Base-by-base conservation (phyloP, 2,888 invertebrate species). In the Anorthoa munda region DNA sequence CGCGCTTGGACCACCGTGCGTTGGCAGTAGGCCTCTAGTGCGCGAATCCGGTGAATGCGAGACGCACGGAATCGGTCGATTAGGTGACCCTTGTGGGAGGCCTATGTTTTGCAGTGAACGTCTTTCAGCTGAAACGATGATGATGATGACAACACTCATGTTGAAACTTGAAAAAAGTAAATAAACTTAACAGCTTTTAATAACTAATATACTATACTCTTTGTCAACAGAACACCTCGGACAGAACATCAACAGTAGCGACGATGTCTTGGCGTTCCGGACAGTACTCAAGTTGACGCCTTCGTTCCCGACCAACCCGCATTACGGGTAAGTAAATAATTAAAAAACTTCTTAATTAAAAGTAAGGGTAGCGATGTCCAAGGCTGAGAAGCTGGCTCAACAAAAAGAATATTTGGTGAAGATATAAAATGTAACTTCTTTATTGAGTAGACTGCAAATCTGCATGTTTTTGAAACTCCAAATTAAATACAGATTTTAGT, bases 221-320 rank as follows among this genome's bases (percentile, higher is more conserved):
- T 79, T 77, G 46, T 39, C 26, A n/a, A 23, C 95, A 98, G 98
- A 97, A 92, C 98, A 98, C 91, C 94, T 98, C 86, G 98, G 98
- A 85, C 97, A 98, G 86, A 97, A 97, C 39, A 39, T 39, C 39
- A 39, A 39, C 91, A 96, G 95, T 86, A 97, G 97, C 60, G 97
- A 97, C 84, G 97, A 98, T 88, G 95, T 97, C 68, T 95, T 97
- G 91, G 98, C 98, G 45, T 98, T 98, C 93, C 97, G 98, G 85
- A 98, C 98, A 0, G 98, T 98, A n/a, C 95, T 98, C 76, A 98
- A 98, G 92, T 95, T 98, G 66, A 98, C 98, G 0, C 98, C 98
- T 17, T 98, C 98, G 0, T 97, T 98, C 91, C 98, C 98, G 0
- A 97, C 97, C 81, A 98, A 98, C 92, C 97, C 98, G 5, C 96